phyloP scores from a whole-genome alignment of 2,888 invertebrate species.

The Volucella bombylans region DNA sequence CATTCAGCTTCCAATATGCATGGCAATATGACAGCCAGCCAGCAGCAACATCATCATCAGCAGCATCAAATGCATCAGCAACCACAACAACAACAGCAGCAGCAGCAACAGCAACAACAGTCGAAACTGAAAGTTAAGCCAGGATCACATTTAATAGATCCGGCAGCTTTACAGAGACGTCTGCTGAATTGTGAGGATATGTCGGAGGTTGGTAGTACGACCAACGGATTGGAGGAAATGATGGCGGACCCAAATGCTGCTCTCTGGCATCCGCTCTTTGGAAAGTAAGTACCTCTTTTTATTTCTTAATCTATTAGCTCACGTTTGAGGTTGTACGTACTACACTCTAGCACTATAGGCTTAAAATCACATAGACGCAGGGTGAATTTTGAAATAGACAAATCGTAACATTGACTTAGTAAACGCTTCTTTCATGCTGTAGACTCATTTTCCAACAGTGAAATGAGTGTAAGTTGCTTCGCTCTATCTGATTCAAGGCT shows the following conservation, averaged over 20 bases:
- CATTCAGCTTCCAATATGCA: constrained; percentile 67
- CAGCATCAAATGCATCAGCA: constrained; percentile 75
- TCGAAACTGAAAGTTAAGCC: constrained; percentile 84
- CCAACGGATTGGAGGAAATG: constrained; percentile 84
- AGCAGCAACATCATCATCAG: constrained; percentile 76
- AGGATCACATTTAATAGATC: constrained; percentile 84
- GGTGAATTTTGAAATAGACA: no score
- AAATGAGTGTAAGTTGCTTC: no score
- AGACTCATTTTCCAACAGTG: no score
- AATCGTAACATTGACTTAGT: no score
- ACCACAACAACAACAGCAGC: constrained; percentile 78
- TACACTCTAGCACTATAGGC: no score
- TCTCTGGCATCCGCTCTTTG: constrained; percentile 93
- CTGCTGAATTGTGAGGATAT: constrained; percentile 83
- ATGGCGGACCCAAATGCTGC: constrained; percentile 86
- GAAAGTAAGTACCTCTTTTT: constrained; percentile 86
- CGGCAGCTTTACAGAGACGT: constrained; percentile 83
- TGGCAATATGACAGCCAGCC: constrained; percentile 59
- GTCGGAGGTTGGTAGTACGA: constrained; percentile 87
- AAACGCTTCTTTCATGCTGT: no score
- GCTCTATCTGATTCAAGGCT: no score
- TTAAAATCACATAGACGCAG: no score
- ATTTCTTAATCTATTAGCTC: neutral
- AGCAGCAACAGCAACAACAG: constrained; percentile 78
- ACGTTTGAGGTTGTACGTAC: no score